Evolutionary conservation across 2,113 vertebrate species (phyloP).

Genomic region (Nothoprocta perdicaria): DNA sequence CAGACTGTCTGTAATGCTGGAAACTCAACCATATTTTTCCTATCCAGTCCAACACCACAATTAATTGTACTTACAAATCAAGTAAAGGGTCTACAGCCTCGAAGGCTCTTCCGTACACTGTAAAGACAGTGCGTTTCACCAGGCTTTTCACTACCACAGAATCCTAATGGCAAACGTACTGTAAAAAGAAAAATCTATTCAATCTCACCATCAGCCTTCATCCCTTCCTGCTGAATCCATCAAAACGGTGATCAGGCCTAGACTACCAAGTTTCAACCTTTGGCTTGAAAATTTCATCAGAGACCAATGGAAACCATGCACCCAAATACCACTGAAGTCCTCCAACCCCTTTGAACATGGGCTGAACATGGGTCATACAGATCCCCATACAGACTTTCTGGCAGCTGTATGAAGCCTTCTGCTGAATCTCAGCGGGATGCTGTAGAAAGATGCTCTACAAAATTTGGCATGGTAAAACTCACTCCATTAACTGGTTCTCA

Average conservation of each 20-base stretch:
- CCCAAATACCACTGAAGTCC: background rate
- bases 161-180: background rate
- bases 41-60: too few relatives aligned
- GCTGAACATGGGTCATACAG: too few relatives aligned
- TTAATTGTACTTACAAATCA: background rate
- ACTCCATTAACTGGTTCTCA: background rate
- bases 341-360: rapidly evolving
- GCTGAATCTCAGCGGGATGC: rapidly evolving
- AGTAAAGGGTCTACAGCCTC: background rate
- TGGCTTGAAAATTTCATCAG: background rate
- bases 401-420: background rate
- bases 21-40: background rate
- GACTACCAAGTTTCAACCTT: rapidly evolving
- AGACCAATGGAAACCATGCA: background rate
- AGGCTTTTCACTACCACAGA: background rate
- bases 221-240: background rate
- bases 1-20: rapidly evolving
- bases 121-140: too few relatives aligned
- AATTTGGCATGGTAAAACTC: background rate
- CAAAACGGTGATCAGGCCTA: background rate
- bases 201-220: background rate
- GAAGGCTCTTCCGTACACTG: background rate
- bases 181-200: background rate
- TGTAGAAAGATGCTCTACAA: background rate
- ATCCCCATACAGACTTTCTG: background rate